Conservation (phyloP, 2,888 invertebrate species). For the Eristalinus aeneus region DNA sequence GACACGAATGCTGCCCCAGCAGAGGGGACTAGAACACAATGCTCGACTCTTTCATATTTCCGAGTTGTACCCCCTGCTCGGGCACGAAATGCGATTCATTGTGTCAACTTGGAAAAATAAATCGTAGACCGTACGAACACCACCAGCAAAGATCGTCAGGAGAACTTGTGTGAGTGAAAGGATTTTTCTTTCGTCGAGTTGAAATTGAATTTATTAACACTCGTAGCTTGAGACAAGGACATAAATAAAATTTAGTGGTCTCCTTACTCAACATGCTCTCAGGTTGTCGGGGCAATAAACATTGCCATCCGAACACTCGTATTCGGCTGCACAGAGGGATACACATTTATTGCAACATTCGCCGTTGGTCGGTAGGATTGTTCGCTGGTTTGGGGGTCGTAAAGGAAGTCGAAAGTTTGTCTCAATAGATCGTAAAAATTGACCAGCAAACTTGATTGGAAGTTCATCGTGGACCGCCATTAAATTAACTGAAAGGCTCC, state of each 20-base stretch:
- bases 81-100: slow-evolving; percentile 13
- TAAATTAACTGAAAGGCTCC: slow-evolving; percentile 18
- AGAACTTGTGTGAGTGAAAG: not conserved
- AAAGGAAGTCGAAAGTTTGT: slow-evolving; percentile 26
- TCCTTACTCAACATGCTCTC: slow-evolving; percentile 4
- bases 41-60: not conserved
- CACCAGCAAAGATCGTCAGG: not conserved
- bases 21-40: not conserved
- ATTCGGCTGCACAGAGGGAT: not conserved
- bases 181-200: not conserved
- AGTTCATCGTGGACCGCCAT: not conserved
- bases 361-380: not conserved
- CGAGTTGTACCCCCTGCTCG: not conserved
- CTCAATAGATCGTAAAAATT: slow-evolving; percentile 9
- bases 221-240: not conserved
- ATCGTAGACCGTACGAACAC: slow-evolving; percentile 20
- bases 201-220: slow-evolving; percentile 23
- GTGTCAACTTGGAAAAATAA: slow-evolving; percentile 42
- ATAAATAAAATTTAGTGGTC: slow-evolving; percentile 36
- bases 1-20: slow-evolving; percentile 24
- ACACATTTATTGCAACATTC: slow-evolving; percentile 5
- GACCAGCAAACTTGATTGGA: slow-evolving; percentile 15
- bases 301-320: not conserved
- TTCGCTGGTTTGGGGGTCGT: not conserved
- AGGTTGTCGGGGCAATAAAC: slow-evolving; percentile 21